Percentiles rank a stretch among this genome's conserved stretches.
These are phyloP conservation scores for Anisognathus igniventris DNA, from an alignment of 2,797 vertebrate genomes.

Conservation along the genomic window DNA sequence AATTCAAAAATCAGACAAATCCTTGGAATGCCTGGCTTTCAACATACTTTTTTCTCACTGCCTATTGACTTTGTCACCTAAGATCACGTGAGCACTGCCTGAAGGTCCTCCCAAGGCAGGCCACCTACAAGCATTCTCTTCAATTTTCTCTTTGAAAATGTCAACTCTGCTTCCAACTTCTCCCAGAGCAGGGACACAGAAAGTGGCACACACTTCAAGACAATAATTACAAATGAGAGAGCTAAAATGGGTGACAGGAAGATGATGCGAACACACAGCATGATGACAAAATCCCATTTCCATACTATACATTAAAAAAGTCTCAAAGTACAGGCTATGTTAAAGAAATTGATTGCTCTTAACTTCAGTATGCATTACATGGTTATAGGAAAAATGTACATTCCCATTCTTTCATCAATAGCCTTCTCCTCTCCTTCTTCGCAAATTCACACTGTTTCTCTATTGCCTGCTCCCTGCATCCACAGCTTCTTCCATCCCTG, in stretches of 20 bases:
- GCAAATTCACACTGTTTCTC: background rate
- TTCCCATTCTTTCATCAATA: background rate
- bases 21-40: background rate
- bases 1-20: background rate
- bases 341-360: background rate
- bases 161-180: background rate
- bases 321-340: background rate
- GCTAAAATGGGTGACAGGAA: background rate
- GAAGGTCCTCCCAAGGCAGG: background rate
- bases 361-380: background rate
- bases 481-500: rapidly evolving
- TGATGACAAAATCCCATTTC: background rate
- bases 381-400: background rate
- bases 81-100: background rate
- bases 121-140: background rate
- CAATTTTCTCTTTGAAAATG: background rate
- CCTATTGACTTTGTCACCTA: background rate
- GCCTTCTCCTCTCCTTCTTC: background rate
- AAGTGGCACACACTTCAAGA: background rate
- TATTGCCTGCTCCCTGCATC: background rate
- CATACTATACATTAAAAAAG: background rate
- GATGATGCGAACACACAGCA: background rate
- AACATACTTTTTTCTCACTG: background rate
- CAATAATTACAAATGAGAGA: background rate
- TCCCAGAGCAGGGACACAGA: background rate